phyloP scores from a whole-genome alignment of 53 echinoderm and acorn worm species.

The Echinarachnius parma region DNA sequence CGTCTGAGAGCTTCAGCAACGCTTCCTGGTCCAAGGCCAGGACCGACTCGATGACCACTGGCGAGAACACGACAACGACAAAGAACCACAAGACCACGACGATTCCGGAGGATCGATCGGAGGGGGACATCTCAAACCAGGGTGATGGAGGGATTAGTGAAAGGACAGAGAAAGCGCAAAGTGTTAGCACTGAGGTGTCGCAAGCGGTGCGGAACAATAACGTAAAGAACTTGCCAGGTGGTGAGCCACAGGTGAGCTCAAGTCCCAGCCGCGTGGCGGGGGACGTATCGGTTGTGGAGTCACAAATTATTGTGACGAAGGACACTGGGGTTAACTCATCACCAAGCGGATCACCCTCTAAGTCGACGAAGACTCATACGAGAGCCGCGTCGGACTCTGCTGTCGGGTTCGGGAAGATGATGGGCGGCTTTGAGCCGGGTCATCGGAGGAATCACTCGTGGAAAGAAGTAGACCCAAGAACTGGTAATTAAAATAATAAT shows the following conservation, averaged over 20 bases:
- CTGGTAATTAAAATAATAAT: conserved; percentile 79
- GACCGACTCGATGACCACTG: conserved; percentile 64
- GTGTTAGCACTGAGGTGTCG: not conserved
- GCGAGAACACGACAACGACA: conserved; percentile 28
- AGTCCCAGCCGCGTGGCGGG: not conserved
- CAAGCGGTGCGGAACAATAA: conserved; percentile 2
- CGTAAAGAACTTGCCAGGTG: conserved; percentile 17
- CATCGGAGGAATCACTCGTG: conserved; percentile 74
- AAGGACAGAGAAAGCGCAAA: no score
- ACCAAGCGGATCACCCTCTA: conserved; percentile 36
- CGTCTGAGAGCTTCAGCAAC: conserved; percentile 82
- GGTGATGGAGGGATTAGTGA: no score
- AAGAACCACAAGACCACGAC: conserved; percentile 38
- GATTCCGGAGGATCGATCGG: conserved; percentile 27
- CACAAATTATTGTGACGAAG: not conserved
- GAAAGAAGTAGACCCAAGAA: conserved; percentile 83
- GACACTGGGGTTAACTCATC: not conserved
- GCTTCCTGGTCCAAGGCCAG: conserved; percentile 83
- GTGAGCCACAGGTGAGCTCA: not conserved
- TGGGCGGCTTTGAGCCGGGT: conserved; percentile 48
- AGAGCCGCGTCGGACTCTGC: conserved; percentile 78
- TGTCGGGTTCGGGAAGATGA: conserved; percentile 54
- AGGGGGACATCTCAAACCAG: no score
- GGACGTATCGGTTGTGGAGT: not conserved
- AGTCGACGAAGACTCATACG: conserved; percentile 66